Evolutionary conservation across 2,113 vertebrate species (phyloP).

Genomic region (Lucifuga dentata): DNA sequence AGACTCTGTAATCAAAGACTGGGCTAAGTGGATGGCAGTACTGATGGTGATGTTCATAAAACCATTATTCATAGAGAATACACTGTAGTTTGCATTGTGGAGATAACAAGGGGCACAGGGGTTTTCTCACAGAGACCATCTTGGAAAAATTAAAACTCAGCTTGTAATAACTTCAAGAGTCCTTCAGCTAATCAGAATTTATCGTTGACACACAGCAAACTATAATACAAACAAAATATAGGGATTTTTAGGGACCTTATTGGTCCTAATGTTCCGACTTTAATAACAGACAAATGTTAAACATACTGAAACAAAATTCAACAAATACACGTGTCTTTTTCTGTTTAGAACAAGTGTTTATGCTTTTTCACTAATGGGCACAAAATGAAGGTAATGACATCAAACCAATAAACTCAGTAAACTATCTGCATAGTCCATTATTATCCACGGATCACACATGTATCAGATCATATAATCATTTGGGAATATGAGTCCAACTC

Average conservation of each 20-base stretch:
- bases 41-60: conserved; percentile 55
- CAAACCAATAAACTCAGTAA: conserved; percentile 13
- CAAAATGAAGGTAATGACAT: conserved; percentile 23
- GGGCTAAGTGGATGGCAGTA: conserved; percentile 59
- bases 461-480: conserved; percentile 64
- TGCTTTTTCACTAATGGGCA: conserved; percentile 6
- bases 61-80: conserved; percentile 58
- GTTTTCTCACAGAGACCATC: conserved; percentile 36
- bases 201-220: no score
- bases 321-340: not conserved
- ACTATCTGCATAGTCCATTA: conserved; percentile 6
- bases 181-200: not conserved
- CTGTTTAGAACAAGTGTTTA: not conserved
- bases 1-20: conserved; percentile 69
- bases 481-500: conserved; percentile 17
- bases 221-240: no score
- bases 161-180: conserved; percentile 1
- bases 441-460: conserved; percentile 33
- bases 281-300: no score
- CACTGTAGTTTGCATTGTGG: conserved; percentile 15
- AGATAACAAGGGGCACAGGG: conserved; percentile 31
- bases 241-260: no score
- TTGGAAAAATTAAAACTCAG: conserved; percentile 31
- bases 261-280: no score
- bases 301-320: no score